phyloP scores from a whole-genome alignment of 2,113 vertebrate genomes.

The Alaudala cheleensis region DNA sequence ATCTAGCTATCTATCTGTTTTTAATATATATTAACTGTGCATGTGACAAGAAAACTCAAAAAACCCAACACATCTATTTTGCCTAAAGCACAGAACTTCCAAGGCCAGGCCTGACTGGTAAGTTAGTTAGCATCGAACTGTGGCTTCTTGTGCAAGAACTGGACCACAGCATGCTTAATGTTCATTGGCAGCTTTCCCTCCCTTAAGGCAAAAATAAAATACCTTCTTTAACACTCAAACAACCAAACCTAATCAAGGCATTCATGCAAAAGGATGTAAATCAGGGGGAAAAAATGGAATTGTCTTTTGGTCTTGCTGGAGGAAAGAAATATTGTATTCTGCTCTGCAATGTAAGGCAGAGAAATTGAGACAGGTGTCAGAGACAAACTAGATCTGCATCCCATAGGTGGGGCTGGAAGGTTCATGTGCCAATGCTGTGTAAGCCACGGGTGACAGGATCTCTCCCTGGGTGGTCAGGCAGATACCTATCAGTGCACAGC shows the following conservation, averaged over 20 bases:
- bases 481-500: neutral
- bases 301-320: neutral
- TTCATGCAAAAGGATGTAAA: neutral
- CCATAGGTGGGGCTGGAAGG: neutral
- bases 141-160: neutral
- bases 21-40: neutral
- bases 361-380: neutral
- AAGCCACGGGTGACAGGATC: constrained; percentile 17
- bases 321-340: neutral
- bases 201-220: constrained; percentile 29
- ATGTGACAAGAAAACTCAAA: neutral
- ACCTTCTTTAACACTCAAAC: neutral
- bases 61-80: neutral
- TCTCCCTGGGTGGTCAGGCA: constrained; percentile 32
- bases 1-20: neutral
- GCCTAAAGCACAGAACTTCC: neutral
- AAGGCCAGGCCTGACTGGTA: neutral
- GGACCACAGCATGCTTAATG: constrained; percentile 13
- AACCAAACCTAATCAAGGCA: neutral
- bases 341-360: neutral
- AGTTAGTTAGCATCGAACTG: neutral
- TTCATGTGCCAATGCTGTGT: neutral
- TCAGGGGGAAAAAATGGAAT: neutral
- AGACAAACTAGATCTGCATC: neutral
- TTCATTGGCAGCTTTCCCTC: neutral